These are phyloP conservation scores for Anthoptus insignis DNA, from an alignment of 2,888 invertebrate species.

Conservation along the genomic window DNA sequence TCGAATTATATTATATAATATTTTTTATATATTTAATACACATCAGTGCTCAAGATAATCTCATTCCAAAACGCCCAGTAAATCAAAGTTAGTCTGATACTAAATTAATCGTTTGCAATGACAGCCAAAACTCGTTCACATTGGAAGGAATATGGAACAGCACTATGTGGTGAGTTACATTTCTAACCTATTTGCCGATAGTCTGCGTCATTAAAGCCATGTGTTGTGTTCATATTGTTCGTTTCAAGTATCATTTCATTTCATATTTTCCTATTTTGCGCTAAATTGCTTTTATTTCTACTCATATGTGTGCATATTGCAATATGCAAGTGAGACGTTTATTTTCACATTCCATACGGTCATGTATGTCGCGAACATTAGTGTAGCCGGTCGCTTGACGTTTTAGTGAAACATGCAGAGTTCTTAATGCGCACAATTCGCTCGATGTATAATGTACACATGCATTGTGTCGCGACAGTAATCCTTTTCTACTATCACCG, in stretches of 20 bases:
- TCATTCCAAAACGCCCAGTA: slow-evolving; percentile 83
- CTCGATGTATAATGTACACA: slow-evolving; percentile 9
- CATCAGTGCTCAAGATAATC: slow-evolving; percentile 85
- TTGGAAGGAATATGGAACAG: slow-evolving; percentile 87
- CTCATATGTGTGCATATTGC: slow-evolving; percentile 15
- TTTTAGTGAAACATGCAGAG: slow-evolving; percentile 51
- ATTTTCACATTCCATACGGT: slow-evolving; percentile 42
- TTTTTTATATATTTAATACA: slow-evolving; percentile 68
- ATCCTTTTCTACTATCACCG: slow-evolving; percentile 10
- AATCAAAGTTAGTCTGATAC: slow-evolving; percentile 64
- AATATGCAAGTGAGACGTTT: slow-evolving; percentile 16
- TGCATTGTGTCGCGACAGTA: slow-evolving; percentile 11
- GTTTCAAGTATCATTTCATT: not conserved
- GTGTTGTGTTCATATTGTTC: slow-evolving; percentile 55
- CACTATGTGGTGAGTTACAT: slow-evolving; percentile 82
- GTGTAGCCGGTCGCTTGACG: slow-evolving; percentile 45
- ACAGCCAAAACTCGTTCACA: slow-evolving; percentile 85
- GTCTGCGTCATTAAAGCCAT: slow-evolving; percentile 61
- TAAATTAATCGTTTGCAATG: slow-evolving; percentile 69
- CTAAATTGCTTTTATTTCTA: slow-evolving; percentile 19
- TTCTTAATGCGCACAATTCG: slow-evolving; percentile 28
- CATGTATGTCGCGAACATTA: slow-evolving; percentile 49
- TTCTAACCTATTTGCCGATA: slow-evolving; percentile 73
- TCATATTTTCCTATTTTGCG: slow-evolving; percentile 3
- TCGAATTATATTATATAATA: slow-evolving; percentile 76